These are phyloP conservation scores for Pelodiscus sinensis DNA, from an alignment of 2,113 vertebrate genomes.

Conservation along the genomic window DNA sequence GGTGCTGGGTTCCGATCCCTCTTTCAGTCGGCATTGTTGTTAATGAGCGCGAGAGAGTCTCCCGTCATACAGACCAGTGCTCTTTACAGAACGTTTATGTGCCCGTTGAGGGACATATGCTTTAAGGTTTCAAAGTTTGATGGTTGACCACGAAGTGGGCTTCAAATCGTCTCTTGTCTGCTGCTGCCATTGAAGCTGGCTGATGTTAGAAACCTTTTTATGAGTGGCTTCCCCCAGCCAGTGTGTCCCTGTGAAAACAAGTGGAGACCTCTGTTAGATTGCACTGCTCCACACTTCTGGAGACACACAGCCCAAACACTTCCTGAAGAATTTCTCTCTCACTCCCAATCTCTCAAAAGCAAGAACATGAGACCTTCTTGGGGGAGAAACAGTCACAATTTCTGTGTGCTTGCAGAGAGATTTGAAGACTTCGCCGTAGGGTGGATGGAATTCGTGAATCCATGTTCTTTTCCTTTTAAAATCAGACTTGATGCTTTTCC, in stretches of 20 bases:
- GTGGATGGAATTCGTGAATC: neutral
- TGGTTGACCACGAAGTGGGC: neutral
- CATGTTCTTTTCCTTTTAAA: neutral
- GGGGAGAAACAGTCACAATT: neutral
- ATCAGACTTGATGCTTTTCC: neutral
- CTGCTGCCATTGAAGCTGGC: neutral
- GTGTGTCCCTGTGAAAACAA: neutral
- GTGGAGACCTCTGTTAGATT: neutral
- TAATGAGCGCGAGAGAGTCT: neutral
- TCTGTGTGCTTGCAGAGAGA: neutral
- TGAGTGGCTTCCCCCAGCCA: neutral
- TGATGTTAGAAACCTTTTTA: neutral
- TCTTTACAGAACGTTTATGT: neutral
- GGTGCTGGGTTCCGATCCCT: neutral
- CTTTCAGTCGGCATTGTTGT: neutral
- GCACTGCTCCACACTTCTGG: fast-evolving
- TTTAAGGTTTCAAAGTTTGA: neutral
- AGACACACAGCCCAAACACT: neutral
- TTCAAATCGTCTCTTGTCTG: neutral
- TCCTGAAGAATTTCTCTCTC: neutral
- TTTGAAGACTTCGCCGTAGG: neutral
- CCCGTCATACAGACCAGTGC: neutral
- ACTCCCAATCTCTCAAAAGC: fast-evolving
- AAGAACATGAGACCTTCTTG: neutral
- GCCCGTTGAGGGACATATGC: neutral